phyloP scores from a whole-genome alignment of 1,140 invertebrate species.

The Epicauta chinensis region DNA sequence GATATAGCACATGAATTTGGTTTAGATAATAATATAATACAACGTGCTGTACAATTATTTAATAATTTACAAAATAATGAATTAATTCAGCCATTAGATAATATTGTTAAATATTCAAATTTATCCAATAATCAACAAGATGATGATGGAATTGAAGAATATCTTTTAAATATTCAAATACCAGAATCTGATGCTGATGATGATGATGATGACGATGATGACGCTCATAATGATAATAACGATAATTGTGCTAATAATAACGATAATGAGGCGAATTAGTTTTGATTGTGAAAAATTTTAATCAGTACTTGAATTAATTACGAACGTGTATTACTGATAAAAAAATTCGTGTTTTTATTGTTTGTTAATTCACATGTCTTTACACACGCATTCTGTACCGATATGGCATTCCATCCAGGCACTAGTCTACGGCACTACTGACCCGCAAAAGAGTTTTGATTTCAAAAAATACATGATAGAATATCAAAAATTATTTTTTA shows the following conservation, averaged over 20 bases:
- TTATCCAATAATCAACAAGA: too few relatives aligned
- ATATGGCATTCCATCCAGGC: too few relatives aligned
- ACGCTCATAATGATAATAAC: not conserved
- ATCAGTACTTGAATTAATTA: slow-evolving; percentile 1
- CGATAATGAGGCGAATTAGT: not conserved
- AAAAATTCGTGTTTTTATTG: too few relatives aligned
- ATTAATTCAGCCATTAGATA: not conserved
- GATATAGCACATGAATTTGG: slow-evolving; percentile 29
- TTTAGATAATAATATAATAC: slow-evolving; percentile 24
- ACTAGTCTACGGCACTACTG: too few relatives aligned
- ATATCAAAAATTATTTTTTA: too few relatives aligned
- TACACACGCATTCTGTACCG: too few relatives aligned
- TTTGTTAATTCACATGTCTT: too few relatives aligned
- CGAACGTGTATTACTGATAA: not conserved
- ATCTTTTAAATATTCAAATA: not conserved
- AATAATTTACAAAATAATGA: slow-evolving; percentile 8
- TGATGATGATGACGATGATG: not conserved
- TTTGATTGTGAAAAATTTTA: slow-evolving; percentile 4
- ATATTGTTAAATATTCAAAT: too few relatives aligned
- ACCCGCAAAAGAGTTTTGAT: too few relatives aligned
- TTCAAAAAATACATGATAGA: too few relatives aligned
- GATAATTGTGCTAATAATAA: too few relatives aligned
- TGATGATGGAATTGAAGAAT: not conserved
- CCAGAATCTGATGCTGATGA: not conserved
- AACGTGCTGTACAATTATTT: slow-evolving; percentile 26